Evolutionary conservation across 1,140 invertebrate genomes (phyloP), one percentile per base, ranked within the genome.

Genomic region (Sinella curviseta): DNA sequence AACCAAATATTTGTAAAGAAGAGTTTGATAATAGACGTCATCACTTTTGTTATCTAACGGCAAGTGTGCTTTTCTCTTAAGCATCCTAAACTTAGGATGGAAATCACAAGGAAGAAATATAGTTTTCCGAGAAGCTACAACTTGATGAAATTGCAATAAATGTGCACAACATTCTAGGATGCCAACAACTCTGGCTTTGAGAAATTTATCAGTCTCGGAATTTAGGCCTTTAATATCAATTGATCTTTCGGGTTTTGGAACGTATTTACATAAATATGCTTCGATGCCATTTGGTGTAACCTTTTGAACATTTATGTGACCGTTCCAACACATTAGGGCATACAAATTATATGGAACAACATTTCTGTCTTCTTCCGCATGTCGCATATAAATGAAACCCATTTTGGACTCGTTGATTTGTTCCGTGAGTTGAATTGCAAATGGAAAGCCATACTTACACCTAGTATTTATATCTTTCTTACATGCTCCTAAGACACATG

Each of bases 391-490:
- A n/a, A n/a, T n/a, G n/a, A n/a, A n/a, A n/a, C n/a, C n/a, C n/a
- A n/a, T 55, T 16, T 76, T 34, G 1, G 39, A 30, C 34, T 76
- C 75, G 20, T 24, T 30, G 1, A n/a, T 26, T 1, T 54, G 26
- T 17, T 76, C 33, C 31, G 30, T 14, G 2, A 24, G 8, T 36
- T 35, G n/a, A 3, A 55, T 1, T 17, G 54, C 36, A 76, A 14
- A 76, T 1, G 75, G 75, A 76, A 76, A 76, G 1, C 75, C 75
- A 34, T 76, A 76, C 34, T 76, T 76, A 57, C 75, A 76, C 16
- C 4, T 57, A 1, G 24, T 24, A 26, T 76, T 76, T 55, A 8
- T 55, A 54, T 30, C 34, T 30, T 30, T 54, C 8, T 76, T 24
- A 48, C 75, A 76, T 4, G 39, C 4, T 31, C 34, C 75, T 3